Evolutionary conservation across 2,888 invertebrate genomes (phyloP).

Genomic region (Eupithecia exiguata): DNA sequence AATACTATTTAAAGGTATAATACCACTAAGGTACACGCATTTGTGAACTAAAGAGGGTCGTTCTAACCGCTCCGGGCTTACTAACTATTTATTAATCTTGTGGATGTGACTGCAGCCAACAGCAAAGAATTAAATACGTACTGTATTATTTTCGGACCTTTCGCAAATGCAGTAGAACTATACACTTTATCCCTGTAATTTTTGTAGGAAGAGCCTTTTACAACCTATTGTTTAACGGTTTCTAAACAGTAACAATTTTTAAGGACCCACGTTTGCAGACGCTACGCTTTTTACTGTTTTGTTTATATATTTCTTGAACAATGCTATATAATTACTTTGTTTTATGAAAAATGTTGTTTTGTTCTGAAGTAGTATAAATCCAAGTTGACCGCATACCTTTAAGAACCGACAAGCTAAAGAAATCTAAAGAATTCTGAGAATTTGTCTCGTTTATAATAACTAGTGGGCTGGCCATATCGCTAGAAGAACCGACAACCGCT

Average conservation of each 20-base stretch:
- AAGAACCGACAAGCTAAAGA: background rate
- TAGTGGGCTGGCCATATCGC: no score
- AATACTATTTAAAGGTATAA: background rate
- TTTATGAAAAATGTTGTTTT: background rate
- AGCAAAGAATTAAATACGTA: background rate
- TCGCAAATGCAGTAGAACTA: background rate
- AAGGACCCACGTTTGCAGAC: background rate
- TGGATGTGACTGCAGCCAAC: background rate
- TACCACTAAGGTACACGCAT: background rate
- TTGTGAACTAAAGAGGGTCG: background rate
- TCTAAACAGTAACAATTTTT: background rate
- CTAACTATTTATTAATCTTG: background rate
- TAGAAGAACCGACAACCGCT: no score
- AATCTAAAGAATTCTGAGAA: background rate
- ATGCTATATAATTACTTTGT: background rate
- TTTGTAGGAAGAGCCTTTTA: background rate
- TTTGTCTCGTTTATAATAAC: no score
- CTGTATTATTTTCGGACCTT: background rate
- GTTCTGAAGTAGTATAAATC: background rate
- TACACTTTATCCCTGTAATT: background rate
- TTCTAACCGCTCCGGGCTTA: background rate
- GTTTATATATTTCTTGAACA: background rate
- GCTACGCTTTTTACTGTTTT: background rate
- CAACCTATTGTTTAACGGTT: background rate
- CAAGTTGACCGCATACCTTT: background rate